Percentiles rank a stretch among this genome's conserved stretches.
phyloP scores from a whole-genome alignment of 2,888 invertebrate species.

The Rhyacophila evoluta region DNA sequence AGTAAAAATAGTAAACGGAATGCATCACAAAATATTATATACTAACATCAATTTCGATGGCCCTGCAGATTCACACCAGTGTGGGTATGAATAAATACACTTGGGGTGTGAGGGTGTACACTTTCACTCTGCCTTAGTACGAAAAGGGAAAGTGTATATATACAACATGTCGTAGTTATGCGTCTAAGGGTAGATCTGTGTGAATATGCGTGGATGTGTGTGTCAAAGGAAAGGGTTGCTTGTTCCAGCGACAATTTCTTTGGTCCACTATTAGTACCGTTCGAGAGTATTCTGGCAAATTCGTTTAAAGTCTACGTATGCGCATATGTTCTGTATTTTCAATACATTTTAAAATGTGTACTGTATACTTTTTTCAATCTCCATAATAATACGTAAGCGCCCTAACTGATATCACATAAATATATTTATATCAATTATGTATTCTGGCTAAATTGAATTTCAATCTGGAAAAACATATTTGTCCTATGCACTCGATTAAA shows the following conservation, averaged over 20 bases:
- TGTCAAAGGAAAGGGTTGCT: slow-evolving; percentile 18
- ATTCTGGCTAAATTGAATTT: background rate
- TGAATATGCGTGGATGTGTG: background rate
- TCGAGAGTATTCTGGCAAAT: slow-evolving; percentile 29
- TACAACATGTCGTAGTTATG: background rate
- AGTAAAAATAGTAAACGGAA: no score
- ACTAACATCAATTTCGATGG: no score
- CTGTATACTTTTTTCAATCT: background rate
- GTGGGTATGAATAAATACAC: slow-evolving; percentile 17
- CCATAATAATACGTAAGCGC: background rate
- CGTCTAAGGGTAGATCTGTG: background rate
- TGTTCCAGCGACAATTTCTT: slow-evolving; percentile 35
- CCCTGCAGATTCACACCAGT: background rate
- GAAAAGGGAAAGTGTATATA: slow-evolving; percentile 7
- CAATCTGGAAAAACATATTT: background rate
- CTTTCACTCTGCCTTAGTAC: slow-evolving; percentile 19
- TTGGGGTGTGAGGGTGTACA: background rate
- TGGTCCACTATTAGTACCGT: slow-evolving; percentile 38
- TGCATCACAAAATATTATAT: no score
- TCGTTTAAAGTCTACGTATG: slow-evolving; percentile 26
- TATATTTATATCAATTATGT: slow-evolving; percentile 6
- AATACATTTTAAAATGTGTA: background rate
- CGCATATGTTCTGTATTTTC: background rate
- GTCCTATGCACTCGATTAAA: no score
- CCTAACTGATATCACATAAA: background rate